A percentile compares a stretch with the other conserved stretches of the same genome.
phyloP scores from a whole-genome alignment of 2,888 invertebrate genomes.

The Prosapia bicincta region DNA sequence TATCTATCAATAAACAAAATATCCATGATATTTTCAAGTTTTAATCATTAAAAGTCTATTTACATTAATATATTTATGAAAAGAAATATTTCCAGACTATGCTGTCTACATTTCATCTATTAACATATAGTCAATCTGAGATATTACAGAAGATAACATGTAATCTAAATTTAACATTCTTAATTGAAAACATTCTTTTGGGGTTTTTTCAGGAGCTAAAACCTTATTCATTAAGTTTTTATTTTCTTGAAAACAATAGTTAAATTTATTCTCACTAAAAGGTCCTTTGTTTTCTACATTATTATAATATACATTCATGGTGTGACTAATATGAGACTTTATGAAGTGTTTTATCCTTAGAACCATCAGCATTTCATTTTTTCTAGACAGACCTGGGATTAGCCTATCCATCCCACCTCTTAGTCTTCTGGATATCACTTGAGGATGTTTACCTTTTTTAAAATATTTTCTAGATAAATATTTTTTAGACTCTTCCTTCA shows the following conservation, averaged over 20 bases:
- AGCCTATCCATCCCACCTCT: not conserved
- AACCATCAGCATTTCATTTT: not conserved
- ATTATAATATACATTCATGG: not conserved
- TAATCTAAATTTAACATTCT: not conserved
- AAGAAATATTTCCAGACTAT: too few species aligned
- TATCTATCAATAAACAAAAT: too few species aligned
- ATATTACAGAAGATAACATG: not conserved
- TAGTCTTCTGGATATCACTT: not conserved
- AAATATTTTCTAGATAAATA: not conserved
- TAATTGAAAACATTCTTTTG: not conserved
- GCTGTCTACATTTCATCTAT: not conserved
- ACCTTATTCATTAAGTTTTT: not conserved
- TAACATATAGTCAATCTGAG: not conserved
- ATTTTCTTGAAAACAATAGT: not conserved
- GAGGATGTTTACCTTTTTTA: not conserved
- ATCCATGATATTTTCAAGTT: too few species aligned
- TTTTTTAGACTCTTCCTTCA: not conserved
- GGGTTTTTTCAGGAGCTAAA: not conserved
- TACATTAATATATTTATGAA: too few species aligned
- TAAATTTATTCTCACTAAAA: too few species aligned
- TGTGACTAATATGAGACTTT: not conserved
- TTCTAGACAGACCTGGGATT: not conserved
- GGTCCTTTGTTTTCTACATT: not conserved
- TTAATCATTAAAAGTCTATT: too few species aligned
- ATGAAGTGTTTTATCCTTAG: not conserved